phyloP scores from a whole-genome alignment of 2,888 invertebrate species.

The Dermolepida albohirtum region DNA sequence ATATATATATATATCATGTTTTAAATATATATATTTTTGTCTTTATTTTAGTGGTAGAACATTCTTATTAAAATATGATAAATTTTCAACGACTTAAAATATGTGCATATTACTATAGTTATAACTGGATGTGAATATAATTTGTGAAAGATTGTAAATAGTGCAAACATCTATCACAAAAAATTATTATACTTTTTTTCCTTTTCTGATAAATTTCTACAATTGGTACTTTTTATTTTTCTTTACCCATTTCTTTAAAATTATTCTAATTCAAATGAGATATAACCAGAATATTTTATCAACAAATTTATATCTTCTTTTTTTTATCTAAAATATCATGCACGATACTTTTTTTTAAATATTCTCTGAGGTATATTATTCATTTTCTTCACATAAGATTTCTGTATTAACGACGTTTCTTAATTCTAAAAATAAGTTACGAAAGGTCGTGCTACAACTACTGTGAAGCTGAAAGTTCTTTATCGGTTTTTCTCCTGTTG shows the following conservation, averaged over 20 bases:
- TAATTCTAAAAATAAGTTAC: constrained; percentile 45
- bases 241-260: constrained; percentile 29
- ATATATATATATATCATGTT: constrained; percentile 12
- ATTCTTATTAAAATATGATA: constrained; percentile 15
- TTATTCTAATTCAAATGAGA: constrained; percentile 36
- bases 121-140: constrained; percentile 18
- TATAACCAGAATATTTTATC: constrained; percentile 42
- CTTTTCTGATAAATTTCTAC: constrained; percentile 17
- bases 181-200: constrained; percentile 40
- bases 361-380: constrained; percentile 44
- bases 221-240: constrained; percentile 37
- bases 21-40: not conserved
- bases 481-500: constrained; percentile 25
- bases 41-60: constrained; percentile 16
- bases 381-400: constrained; percentile 44
- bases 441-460: constrained; percentile 42
- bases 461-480: constrained; percentile 40
- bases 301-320: constrained; percentile 43
- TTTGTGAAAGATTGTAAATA: constrained; percentile 34
- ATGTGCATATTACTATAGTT: constrained; percentile 28
- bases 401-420: constrained; percentile 44
- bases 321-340: constrained; percentile 43
- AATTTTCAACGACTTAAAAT: constrained; percentile 25
- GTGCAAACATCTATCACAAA: constrained; percentile 45
- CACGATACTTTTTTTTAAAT: constrained; percentile 41